Evolutionary conservation across 2,888 invertebrate genomes (phyloP), one percentile per base, ranked within the genome.

Genomic region (Eumerus sabulonum): DNA sequence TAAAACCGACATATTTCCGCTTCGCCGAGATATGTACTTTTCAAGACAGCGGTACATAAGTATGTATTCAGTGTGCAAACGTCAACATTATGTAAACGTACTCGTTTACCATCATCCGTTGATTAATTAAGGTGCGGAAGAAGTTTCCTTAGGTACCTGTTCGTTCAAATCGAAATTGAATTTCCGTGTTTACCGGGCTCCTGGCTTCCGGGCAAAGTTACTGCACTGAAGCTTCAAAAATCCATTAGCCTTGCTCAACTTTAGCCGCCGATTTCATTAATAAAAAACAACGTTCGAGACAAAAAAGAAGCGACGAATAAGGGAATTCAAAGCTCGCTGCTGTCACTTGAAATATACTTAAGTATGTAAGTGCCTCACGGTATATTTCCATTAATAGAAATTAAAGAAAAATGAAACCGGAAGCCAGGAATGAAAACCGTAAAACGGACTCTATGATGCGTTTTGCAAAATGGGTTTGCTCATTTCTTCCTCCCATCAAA

Each of bases 361-460:
- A 27, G 27, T 27, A 27, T 27, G 7, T 27, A 68, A 68, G 60
- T 68, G 60, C 27, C 27, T 27, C 56, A 50, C 44, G 56, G 35
- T 44, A 36, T 59, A 59, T 60, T 70, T 76, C 76, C 76, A 76
- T 76, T 71, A 64, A 12, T 18, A 71, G 53, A 60, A 70, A 59
- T 64, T 70, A 59, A 76, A 71, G 70, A 68, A n/a, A 68, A 7
- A 7, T 7, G 27, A 27, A 27, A 27, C 27, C 27, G 27, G 27
- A 27, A 27, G 7, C 27, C 27, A 7, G 27, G 7, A 27, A 27
- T 7, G 27, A 27, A 7, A 27, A 27, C 36, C 53, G 14, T 35
- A 40, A 70, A 11, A 16, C 38, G 18, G n/a, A 40, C 47, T 35
- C 19, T 54, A 1, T 36, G 36, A 14, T 64, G 53, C 63, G 57